Percentiles rank a stretch among this genome's conserved stretches.
Conservation (phyloP, 2,888 invertebrate genomes). For the Drosophila mayaguana region DNA sequence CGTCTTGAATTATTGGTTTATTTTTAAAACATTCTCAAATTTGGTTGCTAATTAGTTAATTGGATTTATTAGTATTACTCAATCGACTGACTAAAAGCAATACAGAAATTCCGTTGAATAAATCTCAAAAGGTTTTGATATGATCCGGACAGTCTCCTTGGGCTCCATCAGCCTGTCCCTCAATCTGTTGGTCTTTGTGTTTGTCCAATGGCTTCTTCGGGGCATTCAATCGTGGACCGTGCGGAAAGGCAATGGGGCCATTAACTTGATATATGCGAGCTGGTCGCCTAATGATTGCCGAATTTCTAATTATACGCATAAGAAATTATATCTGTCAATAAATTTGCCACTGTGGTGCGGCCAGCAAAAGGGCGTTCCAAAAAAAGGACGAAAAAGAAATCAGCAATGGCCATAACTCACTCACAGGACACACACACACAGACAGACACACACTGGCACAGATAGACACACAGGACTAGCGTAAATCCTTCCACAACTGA, state of each 20-base stretch:
- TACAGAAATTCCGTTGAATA: slow-evolving; percentile 4
- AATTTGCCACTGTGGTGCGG: slow-evolving; percentile 77
- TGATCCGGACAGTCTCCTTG: slow-evolving; percentile 12
- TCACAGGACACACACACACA: slow-evolving; percentile 63
- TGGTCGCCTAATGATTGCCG: slow-evolving; percentile 78
- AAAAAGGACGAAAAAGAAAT: slow-evolving; percentile 71
- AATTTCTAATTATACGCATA: slow-evolving; percentile 82
- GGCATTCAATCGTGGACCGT: slow-evolving; percentile 57
- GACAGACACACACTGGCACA: slow-evolving; percentile 32
- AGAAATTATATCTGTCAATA: slow-evolving; percentile 82
- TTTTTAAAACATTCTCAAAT: background rate
- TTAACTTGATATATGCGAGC: slow-evolving; percentile 75
- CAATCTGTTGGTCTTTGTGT: slow-evolving; percentile 21
- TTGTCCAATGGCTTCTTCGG: slow-evolving; percentile 23
- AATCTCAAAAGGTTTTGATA: slow-evolving; percentile 17
- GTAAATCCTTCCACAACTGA: slow-evolving; percentile 77
- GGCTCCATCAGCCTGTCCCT: background rate
- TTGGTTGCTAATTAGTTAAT: slow-evolving; percentile 44
- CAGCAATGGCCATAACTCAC: slow-evolving; percentile 79
- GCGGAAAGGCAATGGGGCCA: slow-evolving; percentile 69
- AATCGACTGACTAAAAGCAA: slow-evolving; percentile 13
- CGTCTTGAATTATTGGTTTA: slow-evolving; percentile 6
- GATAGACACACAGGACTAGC: slow-evolving; percentile 46
- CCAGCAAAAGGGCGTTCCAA: slow-evolving; percentile 40
- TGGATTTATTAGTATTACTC: slow-evolving; percentile 2